Evolutionary conservation across 92 coral and sea anemone genomes (phyloP).

Genomic region (Porites divaricata): DNA sequence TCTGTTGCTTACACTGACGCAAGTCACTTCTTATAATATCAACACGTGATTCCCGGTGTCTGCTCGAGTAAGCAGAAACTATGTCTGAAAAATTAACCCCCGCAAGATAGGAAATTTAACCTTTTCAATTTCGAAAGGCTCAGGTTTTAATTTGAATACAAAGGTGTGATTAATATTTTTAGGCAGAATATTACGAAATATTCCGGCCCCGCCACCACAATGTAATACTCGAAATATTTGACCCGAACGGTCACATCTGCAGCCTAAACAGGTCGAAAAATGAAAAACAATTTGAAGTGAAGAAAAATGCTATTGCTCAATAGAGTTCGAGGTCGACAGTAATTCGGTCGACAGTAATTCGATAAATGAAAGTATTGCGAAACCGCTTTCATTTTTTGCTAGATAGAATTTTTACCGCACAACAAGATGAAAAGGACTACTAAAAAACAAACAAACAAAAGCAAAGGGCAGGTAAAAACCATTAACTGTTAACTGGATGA

Average conservation of each 20-base stretch:
- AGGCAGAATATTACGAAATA: too few relatives aligned
- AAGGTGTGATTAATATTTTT: not conserved
- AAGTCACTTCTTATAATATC: not conserved
- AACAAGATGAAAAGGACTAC: too few relatives aligned
- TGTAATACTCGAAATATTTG: not conserved
- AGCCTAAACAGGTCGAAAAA: too few relatives aligned
- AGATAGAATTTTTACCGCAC: not conserved
- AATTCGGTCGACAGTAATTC: too few relatives aligned
- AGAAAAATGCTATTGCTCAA: too few relatives aligned
- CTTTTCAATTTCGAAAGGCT: not conserved
- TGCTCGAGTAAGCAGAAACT: not conserved
- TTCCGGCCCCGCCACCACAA: not conserved
- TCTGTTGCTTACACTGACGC: not conserved
- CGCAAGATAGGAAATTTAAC: not conserved
- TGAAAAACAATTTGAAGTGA: too few relatives aligned
- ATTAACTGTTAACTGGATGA: too few relatives aligned
- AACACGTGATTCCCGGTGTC: not conserved
- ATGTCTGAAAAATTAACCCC: slow-evolving; percentile 1
- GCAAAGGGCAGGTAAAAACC: too few relatives aligned
- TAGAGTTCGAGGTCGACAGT: too few relatives aligned
- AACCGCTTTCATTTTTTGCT: too few relatives aligned
- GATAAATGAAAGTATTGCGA: too few relatives aligned
- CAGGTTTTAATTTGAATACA: not conserved
- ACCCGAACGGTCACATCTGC: not conserved
- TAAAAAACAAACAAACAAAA: too few relatives aligned